A percentile compares a stretch with the other conserved stretches of the same genome.
Evolutionary conservation across 2,888 invertebrate genomes (phyloP).

Genomic region (Callimorpha dominula): DNA sequence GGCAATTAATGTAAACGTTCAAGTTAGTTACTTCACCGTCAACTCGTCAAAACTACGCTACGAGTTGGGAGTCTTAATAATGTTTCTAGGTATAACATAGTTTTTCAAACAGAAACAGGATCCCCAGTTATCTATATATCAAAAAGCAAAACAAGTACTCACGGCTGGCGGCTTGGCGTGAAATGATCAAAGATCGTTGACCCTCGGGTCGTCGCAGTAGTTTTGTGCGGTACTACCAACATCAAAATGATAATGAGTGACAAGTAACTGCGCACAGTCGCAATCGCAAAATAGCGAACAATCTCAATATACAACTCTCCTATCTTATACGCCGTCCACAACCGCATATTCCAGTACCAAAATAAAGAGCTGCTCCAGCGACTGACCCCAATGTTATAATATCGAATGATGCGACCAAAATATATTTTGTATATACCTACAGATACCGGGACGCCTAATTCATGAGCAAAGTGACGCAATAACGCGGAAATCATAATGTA

Average conservation of each 20-base stretch:
- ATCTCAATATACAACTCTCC: neutral
- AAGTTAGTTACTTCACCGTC: neutral
- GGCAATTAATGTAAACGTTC: neutral
- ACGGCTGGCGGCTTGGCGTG: neutral
- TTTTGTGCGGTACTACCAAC: neutral
- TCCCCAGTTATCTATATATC: neutral
- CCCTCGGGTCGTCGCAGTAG: neutral
- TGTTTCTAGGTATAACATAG: neutral
- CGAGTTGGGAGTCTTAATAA: neutral
- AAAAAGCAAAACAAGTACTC: neutral
- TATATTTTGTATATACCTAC: neutral
- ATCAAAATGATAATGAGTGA: neutral
- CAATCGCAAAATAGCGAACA: neutral
- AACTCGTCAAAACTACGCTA: neutral
- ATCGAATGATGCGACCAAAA: constrained; percentile 1
- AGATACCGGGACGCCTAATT: neutral
- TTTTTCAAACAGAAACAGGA: neutral
- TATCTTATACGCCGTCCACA: neutral
- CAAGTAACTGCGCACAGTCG: neutral
- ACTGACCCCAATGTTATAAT: neutral
- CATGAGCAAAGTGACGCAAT: neutral
- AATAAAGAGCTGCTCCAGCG: constrained; percentile 1
- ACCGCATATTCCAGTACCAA: neutral
- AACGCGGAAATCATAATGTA: neutral
- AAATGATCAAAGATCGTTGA: neutral